Conservation (phyloP, 2,888 invertebrate species). For the Rhamphomyia laevipes region DNA sequence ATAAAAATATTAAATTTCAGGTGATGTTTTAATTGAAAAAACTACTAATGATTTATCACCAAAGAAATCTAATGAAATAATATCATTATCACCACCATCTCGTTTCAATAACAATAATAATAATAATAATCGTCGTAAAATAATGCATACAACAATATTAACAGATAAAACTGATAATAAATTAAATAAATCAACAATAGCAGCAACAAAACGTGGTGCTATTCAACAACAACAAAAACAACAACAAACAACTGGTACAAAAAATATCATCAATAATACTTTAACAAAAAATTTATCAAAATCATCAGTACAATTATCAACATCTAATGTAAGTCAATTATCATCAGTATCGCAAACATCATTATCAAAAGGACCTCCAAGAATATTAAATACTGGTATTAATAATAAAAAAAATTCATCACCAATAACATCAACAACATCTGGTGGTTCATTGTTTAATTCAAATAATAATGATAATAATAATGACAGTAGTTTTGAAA, state of each 20-base stretch:
- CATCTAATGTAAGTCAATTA: neutral
- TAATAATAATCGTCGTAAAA: constrained; percentile 18
- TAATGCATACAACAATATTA: constrained; percentile 20
- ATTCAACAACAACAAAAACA: constrained; percentile 1
- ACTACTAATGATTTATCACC: neutral
- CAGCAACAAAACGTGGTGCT: constrained; percentile 7
- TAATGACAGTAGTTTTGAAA: neutral
- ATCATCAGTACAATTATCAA: neutral
- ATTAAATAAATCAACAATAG: constrained; percentile 13
- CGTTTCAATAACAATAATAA: neutral
- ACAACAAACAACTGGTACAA: no score
- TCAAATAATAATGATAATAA: neutral
- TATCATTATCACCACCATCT: neutral
- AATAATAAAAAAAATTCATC: constrained; percentile 26
- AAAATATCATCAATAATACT: no score
- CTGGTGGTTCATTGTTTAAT: neutral
- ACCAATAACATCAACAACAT: constrained; percentile 13
- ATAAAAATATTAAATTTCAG: neutral
- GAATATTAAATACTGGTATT: constrained; percentile 32
- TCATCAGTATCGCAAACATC: neutral
- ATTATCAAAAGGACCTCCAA: constrained; percentile 27
- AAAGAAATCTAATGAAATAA: neutral
- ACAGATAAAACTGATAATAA: constrained; percentile 19
- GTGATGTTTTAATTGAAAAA: constrained; percentile 9
- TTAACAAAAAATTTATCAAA: neutral